Base-by-base conservation (phyloP, 92 coral and sea anemone genomes). In the Palythoa grandiflora region DNA sequence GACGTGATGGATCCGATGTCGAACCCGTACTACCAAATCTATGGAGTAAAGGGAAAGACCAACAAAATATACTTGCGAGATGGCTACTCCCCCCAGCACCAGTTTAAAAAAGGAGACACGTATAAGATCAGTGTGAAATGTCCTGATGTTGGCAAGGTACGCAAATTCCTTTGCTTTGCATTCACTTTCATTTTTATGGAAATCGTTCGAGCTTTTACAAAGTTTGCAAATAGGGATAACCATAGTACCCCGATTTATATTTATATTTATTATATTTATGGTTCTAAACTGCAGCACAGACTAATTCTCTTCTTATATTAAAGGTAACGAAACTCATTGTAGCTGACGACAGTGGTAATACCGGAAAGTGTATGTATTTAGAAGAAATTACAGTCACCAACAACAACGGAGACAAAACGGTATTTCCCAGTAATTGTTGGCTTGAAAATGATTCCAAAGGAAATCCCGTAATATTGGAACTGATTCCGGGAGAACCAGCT, bases 141-240 rank as follows among this genome's bases (percentile, higher is more conserved):
- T 63, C 95, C 95, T 57, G 98, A 94, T 83, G 91, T 94, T 14
- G 98, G 98, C 66, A 91, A 93, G 98, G 98, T 94, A 60, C 48
- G 81, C 3, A 47, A 8, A 14, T 47, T 39, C 28, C 13, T 7
- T 19, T 5, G 20, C n/a, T 55, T 55, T 0, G 17, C 61, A 11
- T 63, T 19, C 70, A n/a, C 20, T 3, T 3, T 12, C 15, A 14
- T 59, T n/a, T 28, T 11, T 59, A 11, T 15, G 65, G 65, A 2
- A 14, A 14, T 13, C 3, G 1, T 35, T 4, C 50, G 50, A 44
- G 50, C 3, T 44, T 44, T 5, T 44, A 44, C 50, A 6, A 44
- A 44, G 50, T 44, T 5, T 6, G 9, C 15, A 54, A 54, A 28
- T 28, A 28, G 60, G 2, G 13, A 54, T 54, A 54, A 15, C 11